phyloP scores from a whole-genome alignment of 2,888 invertebrate species.

The Conchocele bisecta region DNA sequence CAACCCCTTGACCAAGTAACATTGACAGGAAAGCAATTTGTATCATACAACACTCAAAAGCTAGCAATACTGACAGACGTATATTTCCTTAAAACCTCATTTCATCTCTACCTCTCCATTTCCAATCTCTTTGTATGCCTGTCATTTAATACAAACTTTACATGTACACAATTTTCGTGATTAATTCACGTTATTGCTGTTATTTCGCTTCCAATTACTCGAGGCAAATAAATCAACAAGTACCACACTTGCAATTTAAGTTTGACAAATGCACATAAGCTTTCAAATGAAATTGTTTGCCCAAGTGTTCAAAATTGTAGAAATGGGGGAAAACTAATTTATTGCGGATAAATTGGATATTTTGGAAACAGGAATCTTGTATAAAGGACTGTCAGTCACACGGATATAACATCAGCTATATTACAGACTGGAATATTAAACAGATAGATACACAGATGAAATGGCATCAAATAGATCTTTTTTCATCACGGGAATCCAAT shows the following conservation, averaged over 20 bases:
- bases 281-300: constrained; percentile 24
- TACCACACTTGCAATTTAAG: neutral
- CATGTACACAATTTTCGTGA: no score
- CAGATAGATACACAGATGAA: constrained; percentile 5
- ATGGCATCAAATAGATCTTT: constrained; percentile 3
- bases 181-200: no score
- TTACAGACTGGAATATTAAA: constrained; percentile 18
- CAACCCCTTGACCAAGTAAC: no score
- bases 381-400: constrained; percentile 9
- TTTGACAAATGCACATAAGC: constrained; percentile 10
- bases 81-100: no score
- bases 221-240: constrained; percentile 8
- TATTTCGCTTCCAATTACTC: constrained; percentile 14
- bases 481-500: neutral
- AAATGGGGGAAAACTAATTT: constrained; percentile 14
- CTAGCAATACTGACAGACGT: no score
- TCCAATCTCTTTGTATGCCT: no score
- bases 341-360: constrained; percentile 21
- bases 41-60: no score
- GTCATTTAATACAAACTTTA: neutral
- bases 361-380: constrained; percentile 12
- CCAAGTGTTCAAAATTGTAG: constrained; percentile 13
- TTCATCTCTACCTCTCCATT: no score
- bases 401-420: neutral
- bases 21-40: no score